phyloP scores from a whole-genome alignment of 35 echinoderm and acorn worm genomes.

The Apostichopus japonicus region DNA sequence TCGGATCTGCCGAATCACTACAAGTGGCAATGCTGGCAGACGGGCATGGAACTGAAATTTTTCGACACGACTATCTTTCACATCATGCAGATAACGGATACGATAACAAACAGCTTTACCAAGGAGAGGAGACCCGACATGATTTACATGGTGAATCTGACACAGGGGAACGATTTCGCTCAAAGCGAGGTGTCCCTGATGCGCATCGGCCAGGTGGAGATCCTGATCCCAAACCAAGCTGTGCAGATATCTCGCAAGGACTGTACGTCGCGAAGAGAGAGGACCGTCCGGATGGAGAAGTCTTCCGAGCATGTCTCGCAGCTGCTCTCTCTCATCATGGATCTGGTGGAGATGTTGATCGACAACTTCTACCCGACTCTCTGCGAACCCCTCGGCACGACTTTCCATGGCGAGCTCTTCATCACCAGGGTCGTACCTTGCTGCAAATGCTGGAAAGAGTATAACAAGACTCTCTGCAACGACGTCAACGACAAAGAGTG shows the following conservation, averaged over 20 bases:
- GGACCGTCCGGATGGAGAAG: slow-evolving; percentile 65
- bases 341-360: slow-evolving; percentile 85
- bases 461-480: slow-evolving; percentile 72
- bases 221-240: slow-evolving; percentile 89
- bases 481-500: slow-evolving; percentile 85
- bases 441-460: slow-evolving; percentile 82
- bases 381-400: slow-evolving; percentile 80
- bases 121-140: slow-evolving; percentile 87
- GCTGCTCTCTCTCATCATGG: slow-evolving; percentile 85
- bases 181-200: slow-evolving; percentile 67
- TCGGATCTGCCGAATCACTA: slow-evolving; percentile 60
- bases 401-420: slow-evolving; percentile 87
- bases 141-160: slow-evolving; percentile 75
- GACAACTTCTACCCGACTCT: slow-evolving; percentile 96
- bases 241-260: slow-evolving; percentile 58
- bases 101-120: slow-evolving; percentile 67
- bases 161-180: slow-evolving; percentile 41
- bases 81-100: slow-evolving; percentile 80
- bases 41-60: slow-evolving; percentile 85
- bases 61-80: slow-evolving; percentile 82
- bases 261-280: neutral
- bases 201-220: slow-evolving; percentile 87
- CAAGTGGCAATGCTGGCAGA: slow-evolving; percentile 95
- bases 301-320: slow-evolving; percentile 75
- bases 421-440: slow-evolving; percentile 94